These are phyloP conservation scores for Orgyia antiqua DNA, from an alignment of 2,888 invertebrate genomes.

Conservation along the genomic window DNA sequence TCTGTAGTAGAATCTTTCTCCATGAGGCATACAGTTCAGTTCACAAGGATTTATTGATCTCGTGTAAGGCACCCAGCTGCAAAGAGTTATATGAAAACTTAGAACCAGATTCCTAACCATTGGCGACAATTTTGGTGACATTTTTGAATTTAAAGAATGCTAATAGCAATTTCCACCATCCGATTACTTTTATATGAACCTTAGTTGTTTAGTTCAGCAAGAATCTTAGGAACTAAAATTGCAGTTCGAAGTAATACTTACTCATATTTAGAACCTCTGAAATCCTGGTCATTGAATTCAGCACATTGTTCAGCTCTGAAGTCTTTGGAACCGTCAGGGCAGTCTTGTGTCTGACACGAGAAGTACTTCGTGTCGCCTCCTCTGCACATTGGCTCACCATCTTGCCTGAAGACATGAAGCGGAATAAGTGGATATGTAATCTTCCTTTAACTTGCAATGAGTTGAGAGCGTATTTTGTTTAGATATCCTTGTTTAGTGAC, in stretches of 20 bases:
- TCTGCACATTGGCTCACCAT: conserved; percentile 81
- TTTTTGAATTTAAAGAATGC: no score
- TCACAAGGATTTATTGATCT: conserved; percentile 95
- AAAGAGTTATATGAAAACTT: background rate
- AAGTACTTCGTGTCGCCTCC: conserved; percentile 91
- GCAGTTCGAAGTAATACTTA: no score
- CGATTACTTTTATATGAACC: no score
- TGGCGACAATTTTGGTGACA: no score
- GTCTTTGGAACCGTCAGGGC: conserved; percentile 86
- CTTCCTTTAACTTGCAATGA: no score
- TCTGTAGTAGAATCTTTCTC: conserved; percentile 93
- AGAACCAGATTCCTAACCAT: background rate
- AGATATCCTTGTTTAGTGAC: no score
- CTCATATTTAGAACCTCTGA: conserved; percentile 90
- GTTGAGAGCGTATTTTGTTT: no score
- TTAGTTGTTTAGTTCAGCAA: no score
- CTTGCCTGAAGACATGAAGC: conserved; percentile 67
- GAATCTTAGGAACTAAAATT: no score
- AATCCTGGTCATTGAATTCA: conserved; percentile 86
- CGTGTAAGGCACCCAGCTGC: conserved; percentile 92
- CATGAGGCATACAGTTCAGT: conserved; percentile 95
- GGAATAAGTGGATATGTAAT: no score
- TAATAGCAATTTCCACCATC: no score
- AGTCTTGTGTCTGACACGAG: conserved; percentile 95
- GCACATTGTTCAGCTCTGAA: conserved; percentile 95